Percentiles rank a stretch among this genome's conserved stretches.
phyloP scores from a whole-genome alignment of 2,797 vertebrate genomes.

The Onychomys leucogaster region DNA sequence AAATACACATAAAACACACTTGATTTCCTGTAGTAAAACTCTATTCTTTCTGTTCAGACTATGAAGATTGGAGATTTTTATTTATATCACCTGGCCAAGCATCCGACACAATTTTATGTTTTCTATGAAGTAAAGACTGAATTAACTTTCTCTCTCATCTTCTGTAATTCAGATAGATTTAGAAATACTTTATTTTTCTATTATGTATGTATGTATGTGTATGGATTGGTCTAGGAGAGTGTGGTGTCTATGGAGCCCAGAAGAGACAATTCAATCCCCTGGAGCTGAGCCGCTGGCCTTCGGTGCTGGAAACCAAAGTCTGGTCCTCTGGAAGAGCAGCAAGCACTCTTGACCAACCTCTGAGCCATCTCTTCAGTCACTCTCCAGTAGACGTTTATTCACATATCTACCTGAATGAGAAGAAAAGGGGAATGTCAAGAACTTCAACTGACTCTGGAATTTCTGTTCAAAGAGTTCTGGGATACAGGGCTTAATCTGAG shows the following conservation, averaged over 20 bases:
- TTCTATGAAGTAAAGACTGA: slow-evolving; percentile 38
- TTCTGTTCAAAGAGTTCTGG: neutral
- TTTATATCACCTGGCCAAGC: neutral
- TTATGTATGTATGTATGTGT: neutral
- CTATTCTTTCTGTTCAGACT: neutral
- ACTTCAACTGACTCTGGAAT: slow-evolving; percentile 18
- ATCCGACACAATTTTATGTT: slow-evolving; percentile 34
- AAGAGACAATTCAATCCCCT: too few species aligned
- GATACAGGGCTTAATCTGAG: neutral
- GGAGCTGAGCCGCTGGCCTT: neutral
- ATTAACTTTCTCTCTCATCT: slow-evolving; percentile 26
- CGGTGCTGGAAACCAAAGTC: neutral
- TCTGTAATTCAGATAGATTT: neutral
- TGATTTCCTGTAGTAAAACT: slow-evolving; percentile 29
- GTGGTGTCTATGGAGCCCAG: neutral
- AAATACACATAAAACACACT: neutral
- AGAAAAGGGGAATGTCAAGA: neutral
- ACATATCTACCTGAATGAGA: neutral
- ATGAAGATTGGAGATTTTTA: slow-evolving; percentile 44
- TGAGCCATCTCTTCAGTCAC: neutral
- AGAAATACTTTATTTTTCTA: neutral
- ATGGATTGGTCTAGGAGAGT: neutral
- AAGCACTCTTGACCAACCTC: neutral
- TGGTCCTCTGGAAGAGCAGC: neutral
- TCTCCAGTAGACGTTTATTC: slow-evolving; percentile 17